These are phyloP conservation scores for Thamnophis sirtalis DNA, from an alignment of 2,113 vertebrate genomes.

Conservation along the genomic window DNA sequence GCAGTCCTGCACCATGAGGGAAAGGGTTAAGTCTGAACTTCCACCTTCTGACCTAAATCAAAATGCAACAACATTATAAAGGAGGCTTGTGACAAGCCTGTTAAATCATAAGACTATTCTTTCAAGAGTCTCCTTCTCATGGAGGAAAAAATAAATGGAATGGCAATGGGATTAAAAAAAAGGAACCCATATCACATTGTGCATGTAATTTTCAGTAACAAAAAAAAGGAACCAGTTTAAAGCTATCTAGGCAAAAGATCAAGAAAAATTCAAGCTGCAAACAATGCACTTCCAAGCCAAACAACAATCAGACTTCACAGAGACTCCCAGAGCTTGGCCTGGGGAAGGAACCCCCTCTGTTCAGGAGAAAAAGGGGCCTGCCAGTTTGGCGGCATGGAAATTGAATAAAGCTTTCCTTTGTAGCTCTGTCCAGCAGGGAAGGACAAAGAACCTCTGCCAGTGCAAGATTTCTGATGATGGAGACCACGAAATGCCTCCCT, in stretches of 20 bases:
- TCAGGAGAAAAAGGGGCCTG: constrained; percentile 58
- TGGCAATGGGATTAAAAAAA: not conserved
- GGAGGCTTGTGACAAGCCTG: constrained; percentile 11
- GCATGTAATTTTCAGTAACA: constrained; percentile 37
- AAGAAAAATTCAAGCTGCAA: constrained; percentile 61
- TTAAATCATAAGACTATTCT: constrained; percentile 21
- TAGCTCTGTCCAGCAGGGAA: constrained; percentile 72
- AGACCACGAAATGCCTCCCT: constrained; percentile 61
- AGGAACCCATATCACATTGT: not conserved
- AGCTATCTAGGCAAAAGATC: constrained; percentile 58
- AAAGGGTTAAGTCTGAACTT: constrained; percentile 35
- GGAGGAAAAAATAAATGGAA: constrained; percentile 10
- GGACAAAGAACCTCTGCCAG: constrained; percentile 78
- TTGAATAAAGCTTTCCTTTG: constrained; percentile 85
- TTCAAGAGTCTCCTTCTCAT: constrained; percentile 18
- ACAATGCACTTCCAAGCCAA: constrained; percentile 55
- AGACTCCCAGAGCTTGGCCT: constrained; percentile 53
- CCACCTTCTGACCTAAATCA: constrained; percentile 7
- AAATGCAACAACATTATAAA: constrained; percentile 18
- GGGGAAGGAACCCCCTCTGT: constrained; percentile 21
- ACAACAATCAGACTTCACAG: constrained; percentile 49
- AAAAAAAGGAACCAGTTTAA: constrained; percentile 40
- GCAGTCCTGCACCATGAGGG: constrained; percentile 1
- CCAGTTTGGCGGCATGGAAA: constrained; percentile 71
- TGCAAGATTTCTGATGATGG: constrained; percentile 68